phyloP scores from a whole-genome alignment of 2,888 invertebrate species.

The Ceraclea dissimilis region DNA sequence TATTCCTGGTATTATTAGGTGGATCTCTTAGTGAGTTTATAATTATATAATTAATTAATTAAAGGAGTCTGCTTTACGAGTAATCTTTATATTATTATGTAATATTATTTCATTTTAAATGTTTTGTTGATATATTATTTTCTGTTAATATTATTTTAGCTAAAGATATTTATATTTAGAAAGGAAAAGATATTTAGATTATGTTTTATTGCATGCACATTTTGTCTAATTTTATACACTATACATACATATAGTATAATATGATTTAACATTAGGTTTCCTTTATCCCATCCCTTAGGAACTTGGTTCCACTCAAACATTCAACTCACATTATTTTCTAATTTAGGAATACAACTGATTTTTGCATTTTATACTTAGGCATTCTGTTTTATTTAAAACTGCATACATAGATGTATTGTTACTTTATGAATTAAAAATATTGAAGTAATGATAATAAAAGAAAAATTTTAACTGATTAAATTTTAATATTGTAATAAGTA shows the following conservation, averaged over 20 bases:
- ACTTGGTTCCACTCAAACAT: not conserved
- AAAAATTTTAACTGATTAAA: not conserved
- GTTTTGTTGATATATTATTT: slow-evolving; percentile 21
- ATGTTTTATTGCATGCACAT: slow-evolving; percentile 24
- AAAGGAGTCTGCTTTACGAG: slow-evolving; percentile 2
- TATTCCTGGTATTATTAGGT: slow-evolving; percentile 18
- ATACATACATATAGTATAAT: not conserved
- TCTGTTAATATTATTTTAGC: slow-evolving; percentile 25
- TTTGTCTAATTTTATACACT: slow-evolving; percentile 2
- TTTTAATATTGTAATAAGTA: slow-evolving; percentile 7
- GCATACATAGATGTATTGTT: too few species aligned
- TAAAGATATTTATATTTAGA: slow-evolving; percentile 22
- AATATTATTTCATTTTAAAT: slow-evolving; percentile 3
- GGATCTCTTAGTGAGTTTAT: slow-evolving; percentile 23
- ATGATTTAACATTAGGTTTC: not conserved
- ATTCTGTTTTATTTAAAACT: too few species aligned
- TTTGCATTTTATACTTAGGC: not conserved
- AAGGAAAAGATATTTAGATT: slow-evolving; percentile 16
- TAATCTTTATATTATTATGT: not conserved
- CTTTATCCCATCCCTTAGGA: not conserved
- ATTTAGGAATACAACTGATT: not conserved
- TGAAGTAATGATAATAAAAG: not conserved
- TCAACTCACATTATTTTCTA: not conserved
- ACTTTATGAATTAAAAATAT: not conserved
- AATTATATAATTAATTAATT: slow-evolving; percentile 9